Evolutionary conservation across 2,113 vertebrate genomes (phyloP).

Genomic region (Pseudorectes ferrugineus): DNA sequence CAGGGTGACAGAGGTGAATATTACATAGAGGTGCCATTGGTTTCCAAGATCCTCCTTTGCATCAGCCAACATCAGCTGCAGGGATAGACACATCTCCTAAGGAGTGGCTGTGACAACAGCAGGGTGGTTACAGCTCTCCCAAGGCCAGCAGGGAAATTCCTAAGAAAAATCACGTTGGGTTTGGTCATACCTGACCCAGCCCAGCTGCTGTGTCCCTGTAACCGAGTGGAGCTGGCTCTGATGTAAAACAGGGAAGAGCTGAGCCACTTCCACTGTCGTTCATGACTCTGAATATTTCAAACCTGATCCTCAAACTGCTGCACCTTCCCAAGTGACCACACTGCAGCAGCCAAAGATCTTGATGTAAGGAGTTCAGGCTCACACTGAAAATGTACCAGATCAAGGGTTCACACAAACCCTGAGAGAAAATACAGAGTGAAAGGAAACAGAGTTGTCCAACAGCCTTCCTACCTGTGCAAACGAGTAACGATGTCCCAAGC

Average conservation of each 20-base stretch:
- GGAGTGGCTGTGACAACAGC: background rate
- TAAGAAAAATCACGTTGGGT: background rate
- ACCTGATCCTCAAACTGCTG: background rate
- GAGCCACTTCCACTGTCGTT: background rate
- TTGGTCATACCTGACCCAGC: background rate
- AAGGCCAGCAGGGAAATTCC: background rate
- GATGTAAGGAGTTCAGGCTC: background rate
- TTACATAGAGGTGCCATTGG: fast-evolving
- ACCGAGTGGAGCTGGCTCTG: background rate
- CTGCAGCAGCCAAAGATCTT: background rate
- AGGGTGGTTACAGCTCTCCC: background rate
- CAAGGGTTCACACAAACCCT: background rate
- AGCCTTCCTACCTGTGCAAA: background rate
- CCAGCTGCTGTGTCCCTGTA: background rate
- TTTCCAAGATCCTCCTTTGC: background rate
- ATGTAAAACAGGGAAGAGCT: background rate
- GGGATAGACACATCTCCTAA: fast-evolving
- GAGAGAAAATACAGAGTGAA: background rate
- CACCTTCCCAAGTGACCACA: background rate
- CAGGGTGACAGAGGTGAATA: background rate
- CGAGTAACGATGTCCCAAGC: background rate
- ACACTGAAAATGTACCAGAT: background rate
- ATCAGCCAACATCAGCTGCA: background rate
- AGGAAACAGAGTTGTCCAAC: background rate
- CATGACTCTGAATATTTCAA: background rate